A percentile compares a stretch with the other conserved stretches of the same genome.
Evolutionary conservation across 2,888 invertebrate species (phyloP).

Genomic region (Lasius fuliginosus): DNA sequence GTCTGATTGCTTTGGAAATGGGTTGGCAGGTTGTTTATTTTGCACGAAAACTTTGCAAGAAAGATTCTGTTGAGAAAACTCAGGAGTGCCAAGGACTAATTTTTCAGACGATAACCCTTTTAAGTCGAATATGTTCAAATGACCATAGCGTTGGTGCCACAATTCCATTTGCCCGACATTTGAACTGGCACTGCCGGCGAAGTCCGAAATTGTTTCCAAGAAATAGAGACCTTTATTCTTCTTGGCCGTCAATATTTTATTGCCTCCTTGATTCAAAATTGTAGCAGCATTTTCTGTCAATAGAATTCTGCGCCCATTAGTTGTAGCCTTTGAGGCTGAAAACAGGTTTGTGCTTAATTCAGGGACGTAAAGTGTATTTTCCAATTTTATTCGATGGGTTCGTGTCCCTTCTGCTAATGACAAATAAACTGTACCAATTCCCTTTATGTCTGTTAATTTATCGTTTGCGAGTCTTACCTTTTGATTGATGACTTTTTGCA

Average conservation of each 20-base stretch:
- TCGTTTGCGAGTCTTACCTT: neutral
- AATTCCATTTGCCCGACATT: neutral
- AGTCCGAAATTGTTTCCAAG: neutral
- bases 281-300: neutral
- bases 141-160: neutral
- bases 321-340: neutral
- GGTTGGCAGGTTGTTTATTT: neutral
- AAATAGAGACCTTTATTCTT: neutral
- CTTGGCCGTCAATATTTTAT: neutral
- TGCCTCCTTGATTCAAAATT: neutral
- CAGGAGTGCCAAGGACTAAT: neutral
- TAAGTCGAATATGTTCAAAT: neutral
- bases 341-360: neutral
- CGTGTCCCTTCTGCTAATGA: neutral
- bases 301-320: neutral
- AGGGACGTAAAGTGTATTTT: neutral
- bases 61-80: neutral
- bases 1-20: neutral
- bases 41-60: neutral
- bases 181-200: neutral
- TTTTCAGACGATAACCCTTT: neutral
- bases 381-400: neutral
- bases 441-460: neutral
- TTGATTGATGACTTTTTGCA: neutral
- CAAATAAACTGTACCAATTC: neutral